Base-by-base conservation (phyloP, 2,113 vertebrate species). In the Notarius quadriscutis region DNA sequence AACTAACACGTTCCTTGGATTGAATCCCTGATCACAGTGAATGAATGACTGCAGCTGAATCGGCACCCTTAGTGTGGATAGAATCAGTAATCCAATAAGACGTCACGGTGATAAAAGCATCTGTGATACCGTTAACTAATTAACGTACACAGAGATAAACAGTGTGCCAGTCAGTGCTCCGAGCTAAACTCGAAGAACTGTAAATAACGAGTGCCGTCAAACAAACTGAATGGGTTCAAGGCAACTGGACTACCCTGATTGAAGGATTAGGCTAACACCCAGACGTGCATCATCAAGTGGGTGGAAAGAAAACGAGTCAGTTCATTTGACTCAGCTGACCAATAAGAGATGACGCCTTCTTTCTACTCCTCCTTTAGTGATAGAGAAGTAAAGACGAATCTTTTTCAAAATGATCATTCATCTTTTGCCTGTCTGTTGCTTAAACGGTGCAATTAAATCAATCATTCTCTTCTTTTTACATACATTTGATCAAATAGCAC, bases 211-310 rank as follows among this genome's bases (percentile, higher is more conserved):
- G 53, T 1, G 11, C 6, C 18, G 4, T 57, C 14, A 30, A 10
- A 58, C 53, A 10, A 10, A 5, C 11, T 11, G 27, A 30, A 80
- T 18, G 53, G 53, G 53, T 30, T 80, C 27, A 17, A 80, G n/a
- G 14, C 8, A 58, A 20, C 53, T 10, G 1, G n/a, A 81, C 7
- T 60, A 30, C 18, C 8, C 55, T 81, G 57, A 60, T 81, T 81
- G 79, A 57, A 60, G 34, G 55, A 81, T 60, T 5, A 60, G 79
- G 12, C 79, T 57, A 34, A 81, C 79, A 60, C 79, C 30, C 79
- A 60, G 30, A 81, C 15, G 53, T 80, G 53, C 55, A 34, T 34
- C 78, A 80, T 80, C 55, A 9, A 20, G 15, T 34, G 30, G 8
- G 57, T 60, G 79, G 27, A 22, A 60, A 41, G 55, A 34, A 81